These are phyloP conservation scores for Aporrectodea caliginosa DNA, from an alignment of 1,140 invertebrate species.

Conservation along the genomic window DNA sequence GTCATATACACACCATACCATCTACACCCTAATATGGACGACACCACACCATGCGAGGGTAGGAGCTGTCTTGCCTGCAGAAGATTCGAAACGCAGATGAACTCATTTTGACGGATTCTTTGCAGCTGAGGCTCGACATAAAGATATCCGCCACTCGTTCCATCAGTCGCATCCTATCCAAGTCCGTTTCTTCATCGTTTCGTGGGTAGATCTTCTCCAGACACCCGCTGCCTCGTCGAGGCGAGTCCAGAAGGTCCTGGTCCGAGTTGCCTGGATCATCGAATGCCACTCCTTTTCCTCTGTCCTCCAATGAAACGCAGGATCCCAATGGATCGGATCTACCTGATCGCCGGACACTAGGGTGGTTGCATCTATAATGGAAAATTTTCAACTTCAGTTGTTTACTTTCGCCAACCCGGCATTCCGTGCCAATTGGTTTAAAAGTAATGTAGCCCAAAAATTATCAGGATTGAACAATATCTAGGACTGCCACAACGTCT, in stretches of 20 bases:
- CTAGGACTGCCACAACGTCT: no score
- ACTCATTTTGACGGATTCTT: conserved; percentile 43
- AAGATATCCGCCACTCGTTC: conserved; percentile 47
- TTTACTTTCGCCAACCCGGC: no score
- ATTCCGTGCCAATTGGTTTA: no score
- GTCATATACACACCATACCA: no score
- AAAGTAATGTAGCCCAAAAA: no score
- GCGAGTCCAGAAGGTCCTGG: background rate
- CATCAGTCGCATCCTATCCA: conserved; percentile 38
- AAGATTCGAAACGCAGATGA: conserved; percentile 50
- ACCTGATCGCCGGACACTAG: background rate
- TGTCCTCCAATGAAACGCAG: background rate
- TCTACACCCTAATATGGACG: no score
- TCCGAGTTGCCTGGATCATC: background rate
- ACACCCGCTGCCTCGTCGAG: background rate
- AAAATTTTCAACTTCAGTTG: no score
- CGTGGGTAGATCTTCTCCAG: conserved; percentile 42
- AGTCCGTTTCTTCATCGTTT: conserved; percentile 38
- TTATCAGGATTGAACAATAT: no score
- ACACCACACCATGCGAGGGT: no score
- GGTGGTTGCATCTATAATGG: no score
- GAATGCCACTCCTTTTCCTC: background rate
- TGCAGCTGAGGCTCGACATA: conserved; percentile 40
- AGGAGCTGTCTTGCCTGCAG: no score
- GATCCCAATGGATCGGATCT: background rate